Base-by-base conservation (phyloP, 1,140 invertebrate species). In the Panagrolaimus sp. region DNA sequence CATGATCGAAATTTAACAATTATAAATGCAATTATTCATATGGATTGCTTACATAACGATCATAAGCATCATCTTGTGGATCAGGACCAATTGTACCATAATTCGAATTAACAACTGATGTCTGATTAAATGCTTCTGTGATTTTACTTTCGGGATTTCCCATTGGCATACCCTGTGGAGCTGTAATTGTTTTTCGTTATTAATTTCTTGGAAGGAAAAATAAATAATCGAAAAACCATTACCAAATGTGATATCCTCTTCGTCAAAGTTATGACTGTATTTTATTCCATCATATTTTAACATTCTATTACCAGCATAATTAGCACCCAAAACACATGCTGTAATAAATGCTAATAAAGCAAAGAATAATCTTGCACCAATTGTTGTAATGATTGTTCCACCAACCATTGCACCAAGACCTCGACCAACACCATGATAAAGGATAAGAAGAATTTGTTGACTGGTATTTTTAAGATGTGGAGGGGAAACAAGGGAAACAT, bases 111-210 rank as follows among this genome's bases (percentile, higher is more conserved):
- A 64, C 64, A 38, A 74, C 55, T 10, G 63, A 46, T 48, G 74
- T 76, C 43, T 76, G 67, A 43, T 76, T 76, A 62, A 76, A 76
- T 21, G 76, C 76, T 21, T 76, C 76, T 21, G 76, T 74, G 26
- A 76, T 78, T 38, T 76, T 76, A 67, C 69, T 76, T 21, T 47
- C 62, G 9, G 62, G 72, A n/a, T 68, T 32, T 28, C 44, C 38
- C 76, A 76, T 78, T n/a, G 75, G 75, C 24, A 76, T 17, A 28
- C 75, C 75, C 47, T 76, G 74, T 15, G 74, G 74, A 43, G 75
- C 74, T 76, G 38, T 32, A 78, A 69, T 38, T 32, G 43, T 58
- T 58, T 58, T 58, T 28, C 52, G 52, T 58, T 58, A 58, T 58
- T 58, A 58, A 58, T 58, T 21, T 28, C 21, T 26, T 28, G 10